Percentiles rank a stretch among this genome's conserved stretches.
Evolutionary conservation across 2,797 vertebrate genomes (phyloP).

Genomic region (Hippoglossus hippoglossus): DNA sequence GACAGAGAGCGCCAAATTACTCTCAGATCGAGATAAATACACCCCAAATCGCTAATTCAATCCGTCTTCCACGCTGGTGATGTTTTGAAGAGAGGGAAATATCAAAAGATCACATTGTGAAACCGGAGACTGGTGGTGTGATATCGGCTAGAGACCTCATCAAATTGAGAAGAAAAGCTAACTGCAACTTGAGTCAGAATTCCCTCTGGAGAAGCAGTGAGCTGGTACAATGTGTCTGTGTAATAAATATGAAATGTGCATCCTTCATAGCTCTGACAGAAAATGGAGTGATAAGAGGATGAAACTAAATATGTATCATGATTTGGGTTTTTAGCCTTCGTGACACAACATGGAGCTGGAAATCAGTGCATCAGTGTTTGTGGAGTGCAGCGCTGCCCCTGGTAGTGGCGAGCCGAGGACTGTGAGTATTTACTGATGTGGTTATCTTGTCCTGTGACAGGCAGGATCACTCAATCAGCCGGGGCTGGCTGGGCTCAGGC

Average conservation of each 20-base stretch:
- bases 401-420: slow-evolving; percentile 86
- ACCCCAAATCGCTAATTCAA: slow-evolving; percentile 79
- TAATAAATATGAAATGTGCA: slow-evolving; percentile 41
- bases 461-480: slow-evolving; percentile 96
- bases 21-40: slow-evolving; percentile 79
- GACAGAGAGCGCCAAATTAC: slow-evolving; percentile 77
- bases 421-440: slow-evolving; percentile 94
- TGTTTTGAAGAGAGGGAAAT: slow-evolving; percentile 70
- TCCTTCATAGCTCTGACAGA: slow-evolving; percentile 15
- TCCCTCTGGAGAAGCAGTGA: slow-evolving; percentile 47
- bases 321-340: slow-evolving; percentile 3
- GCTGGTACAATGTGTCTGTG: slow-evolving; percentile 30
- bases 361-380: slow-evolving; percentile 78
- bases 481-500: slow-evolving; percentile 76
- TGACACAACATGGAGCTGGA: slow-evolving; percentile 19
- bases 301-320: slow-evolving; percentile 25
- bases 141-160: slow-evolving; percentile 66
- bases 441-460: slow-evolving; percentile 98
- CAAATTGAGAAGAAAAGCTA: slow-evolving; percentile 59
- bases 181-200: slow-evolving; percentile 60
- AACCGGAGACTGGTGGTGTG: slow-evolving; percentile 62
- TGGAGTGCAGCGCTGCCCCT: slow-evolving; percentile 55
- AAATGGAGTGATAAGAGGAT: slow-evolving; percentile 18
- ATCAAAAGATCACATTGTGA: slow-evolving; percentile 68
- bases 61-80: slow-evolving; percentile 68